Evolutionary conservation across 2,113 vertebrate species (phyloP).

Genomic region (Pseudorectes ferrugineus): DNA sequence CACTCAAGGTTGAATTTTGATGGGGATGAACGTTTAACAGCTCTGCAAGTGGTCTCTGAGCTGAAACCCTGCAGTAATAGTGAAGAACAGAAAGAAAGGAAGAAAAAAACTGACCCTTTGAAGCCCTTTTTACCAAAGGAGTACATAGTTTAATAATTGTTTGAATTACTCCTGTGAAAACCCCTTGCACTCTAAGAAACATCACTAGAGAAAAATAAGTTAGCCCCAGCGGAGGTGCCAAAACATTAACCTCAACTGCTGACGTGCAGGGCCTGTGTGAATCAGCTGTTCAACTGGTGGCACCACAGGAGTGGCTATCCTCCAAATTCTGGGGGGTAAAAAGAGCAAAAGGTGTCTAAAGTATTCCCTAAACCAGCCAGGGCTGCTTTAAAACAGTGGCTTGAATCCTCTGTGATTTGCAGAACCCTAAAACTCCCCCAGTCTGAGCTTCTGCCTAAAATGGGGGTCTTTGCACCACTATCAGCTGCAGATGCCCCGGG

Average conservation of each 20-base stretch:
- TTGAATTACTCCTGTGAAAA: neutral
- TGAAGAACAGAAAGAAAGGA: neutral
- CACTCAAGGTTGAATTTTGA: neutral
- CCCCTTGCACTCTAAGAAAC: neutral
- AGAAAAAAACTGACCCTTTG: neutral
- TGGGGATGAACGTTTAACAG: neutral
- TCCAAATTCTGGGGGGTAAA: fast-evolving
- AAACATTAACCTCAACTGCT: neutral
- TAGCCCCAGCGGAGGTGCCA: neutral
- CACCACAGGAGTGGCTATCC: neutral
- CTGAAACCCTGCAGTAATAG: neutral
- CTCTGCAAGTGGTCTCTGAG: neutral
- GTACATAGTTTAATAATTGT: neutral
- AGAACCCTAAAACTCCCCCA: neutral
- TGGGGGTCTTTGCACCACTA: fast-evolving
- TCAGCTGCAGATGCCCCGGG: neutral
- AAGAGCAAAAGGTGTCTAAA: neutral
- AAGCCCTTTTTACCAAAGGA: neutral
- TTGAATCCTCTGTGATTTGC: neutral
- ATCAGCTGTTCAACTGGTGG: neutral
- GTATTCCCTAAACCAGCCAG: neutral
- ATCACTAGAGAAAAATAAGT: neutral
- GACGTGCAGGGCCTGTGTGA: neutral
- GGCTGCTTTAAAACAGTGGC: neutral
- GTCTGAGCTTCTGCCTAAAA: neutral